Evolutionary conservation across 2,797 vertebrate species (phyloP).

Genomic region (Gouania willdenowi): DNA sequence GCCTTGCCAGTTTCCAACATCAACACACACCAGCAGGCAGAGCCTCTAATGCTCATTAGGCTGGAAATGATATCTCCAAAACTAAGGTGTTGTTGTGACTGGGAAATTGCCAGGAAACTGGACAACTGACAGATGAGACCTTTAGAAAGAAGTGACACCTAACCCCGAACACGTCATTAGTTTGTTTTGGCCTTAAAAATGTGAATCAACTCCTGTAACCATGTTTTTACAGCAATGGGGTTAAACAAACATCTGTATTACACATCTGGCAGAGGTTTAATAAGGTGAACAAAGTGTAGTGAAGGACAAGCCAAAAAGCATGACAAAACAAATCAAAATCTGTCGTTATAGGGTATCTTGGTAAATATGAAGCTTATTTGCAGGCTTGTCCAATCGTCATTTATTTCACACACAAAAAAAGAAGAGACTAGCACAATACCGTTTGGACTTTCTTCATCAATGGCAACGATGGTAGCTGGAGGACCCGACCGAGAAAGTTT

Average conservation of each 20-base stretch:
- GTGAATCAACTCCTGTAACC: neutral
- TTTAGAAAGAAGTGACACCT: neutral
- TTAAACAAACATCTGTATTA: constrained; percentile 20
- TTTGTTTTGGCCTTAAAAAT: too few relatives aligned
- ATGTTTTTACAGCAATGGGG: too few relatives aligned
- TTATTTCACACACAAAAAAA: neutral
- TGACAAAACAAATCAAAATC: constrained; percentile 29
- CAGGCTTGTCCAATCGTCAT: too few relatives aligned
- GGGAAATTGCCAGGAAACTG: constrained; percentile 1
- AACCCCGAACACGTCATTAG: too few relatives aligned
- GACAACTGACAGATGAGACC: neutral
- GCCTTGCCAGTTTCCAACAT: neutral
- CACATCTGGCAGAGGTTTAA: constrained; percentile 18
- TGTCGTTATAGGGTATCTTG: too few relatives aligned
- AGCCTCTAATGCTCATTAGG: neutral
- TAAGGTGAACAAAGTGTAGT: constrained; percentile 21
- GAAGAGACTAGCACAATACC: constrained; percentile 66
- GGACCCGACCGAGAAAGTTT: constrained; percentile 92
- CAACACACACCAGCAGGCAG: neutral
- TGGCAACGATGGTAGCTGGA: constrained; percentile 96
- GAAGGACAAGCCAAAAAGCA: constrained; percentile 16
- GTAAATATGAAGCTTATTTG: too few relatives aligned
- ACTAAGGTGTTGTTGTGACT: neutral
- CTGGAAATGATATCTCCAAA: neutral
- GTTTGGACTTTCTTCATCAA: constrained; percentile 95